phyloP scores from a whole-genome alignment of 1,140 invertebrate species.

The Aphis gossypii region DNA sequence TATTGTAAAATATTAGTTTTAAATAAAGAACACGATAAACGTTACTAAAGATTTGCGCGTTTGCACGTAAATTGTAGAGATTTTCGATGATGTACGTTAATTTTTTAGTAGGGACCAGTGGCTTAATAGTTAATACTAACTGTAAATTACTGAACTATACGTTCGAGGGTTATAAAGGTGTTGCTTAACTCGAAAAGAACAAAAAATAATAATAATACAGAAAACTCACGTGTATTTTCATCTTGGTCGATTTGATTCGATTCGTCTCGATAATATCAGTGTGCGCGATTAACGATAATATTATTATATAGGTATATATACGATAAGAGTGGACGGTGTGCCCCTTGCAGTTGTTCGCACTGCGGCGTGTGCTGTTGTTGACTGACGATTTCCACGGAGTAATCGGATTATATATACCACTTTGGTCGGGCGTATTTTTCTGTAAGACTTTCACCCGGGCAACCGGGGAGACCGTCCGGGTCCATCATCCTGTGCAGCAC shows the following conservation, averaged over 20 bases:
- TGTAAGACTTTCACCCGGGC: slow-evolving; percentile 30
- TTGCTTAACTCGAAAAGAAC: not conserved
- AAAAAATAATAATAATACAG: not conserved
- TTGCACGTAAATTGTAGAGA: not conserved
- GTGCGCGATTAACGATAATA: not conserved
- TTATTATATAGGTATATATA: not conserved
- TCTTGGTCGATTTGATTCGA: not conserved
- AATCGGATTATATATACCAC: slow-evolving; percentile 20
- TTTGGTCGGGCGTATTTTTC: slow-evolving; percentile 18
- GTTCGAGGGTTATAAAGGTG: not conserved
- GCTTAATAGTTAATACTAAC: not conserved
- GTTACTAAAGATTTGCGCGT: not conserved
- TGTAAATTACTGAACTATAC: not conserved
- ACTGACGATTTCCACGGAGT: slow-evolving; percentile 44
- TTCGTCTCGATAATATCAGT: not conserved
- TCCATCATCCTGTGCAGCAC: not conserved
- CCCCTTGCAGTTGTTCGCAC: not conserved
- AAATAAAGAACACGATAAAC: not conserved
- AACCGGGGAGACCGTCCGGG: not conserved
- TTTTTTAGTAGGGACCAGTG: not conserved
- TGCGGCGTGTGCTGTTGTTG: slow-evolving; percentile 8
- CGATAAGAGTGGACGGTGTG: not conserved
- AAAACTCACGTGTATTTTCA: slow-evolving; percentile 51
- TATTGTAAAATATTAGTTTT: not conserved
- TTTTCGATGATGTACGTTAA: not conserved